Evolutionary conservation across 2,113 vertebrate genomes (phyloP).

Genomic region (Melozone crissalis): DNA sequence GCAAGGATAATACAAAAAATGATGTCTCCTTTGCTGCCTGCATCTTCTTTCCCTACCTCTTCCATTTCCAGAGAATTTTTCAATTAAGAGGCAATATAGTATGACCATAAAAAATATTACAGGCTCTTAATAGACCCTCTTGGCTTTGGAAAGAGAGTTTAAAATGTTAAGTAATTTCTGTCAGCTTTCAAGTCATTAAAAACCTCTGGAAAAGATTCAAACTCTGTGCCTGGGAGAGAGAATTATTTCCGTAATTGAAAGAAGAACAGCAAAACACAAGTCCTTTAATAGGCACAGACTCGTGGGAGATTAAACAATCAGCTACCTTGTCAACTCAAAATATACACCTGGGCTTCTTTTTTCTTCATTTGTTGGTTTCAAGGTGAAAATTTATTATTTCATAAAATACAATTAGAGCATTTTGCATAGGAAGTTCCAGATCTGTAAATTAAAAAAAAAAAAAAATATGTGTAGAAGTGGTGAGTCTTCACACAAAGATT

Average conservation of each 20-base stretch:
- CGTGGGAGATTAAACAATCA: not conserved
- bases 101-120: conserved; percentile 3
- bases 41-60: not conserved
- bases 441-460: not conserved
- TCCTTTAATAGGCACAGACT: not conserved
- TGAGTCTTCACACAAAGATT: not conserved
- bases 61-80: not conserved
- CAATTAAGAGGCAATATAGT: conserved; percentile 13
- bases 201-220: not conserved
- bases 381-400: not conserved
- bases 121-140: not conserved
- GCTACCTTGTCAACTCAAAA: not conserved
- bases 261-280: not conserved
- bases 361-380: not conserved
- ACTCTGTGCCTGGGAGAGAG: not conserved
- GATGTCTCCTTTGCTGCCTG: not conserved
- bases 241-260: conserved; percentile 37
- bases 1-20: not conserved
- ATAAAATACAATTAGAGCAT: not conserved
- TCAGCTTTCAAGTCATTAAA: not conserved
- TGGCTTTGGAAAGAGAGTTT: not conserved
- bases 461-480: fast-evolving
- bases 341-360: not conserved
- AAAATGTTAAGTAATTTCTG: conserved; percentile 14
- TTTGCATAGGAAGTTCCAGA: not conserved